Base-by-base conservation (phyloP, 2,113 vertebrate species). In the Phyllostomus discolor region DNA sequence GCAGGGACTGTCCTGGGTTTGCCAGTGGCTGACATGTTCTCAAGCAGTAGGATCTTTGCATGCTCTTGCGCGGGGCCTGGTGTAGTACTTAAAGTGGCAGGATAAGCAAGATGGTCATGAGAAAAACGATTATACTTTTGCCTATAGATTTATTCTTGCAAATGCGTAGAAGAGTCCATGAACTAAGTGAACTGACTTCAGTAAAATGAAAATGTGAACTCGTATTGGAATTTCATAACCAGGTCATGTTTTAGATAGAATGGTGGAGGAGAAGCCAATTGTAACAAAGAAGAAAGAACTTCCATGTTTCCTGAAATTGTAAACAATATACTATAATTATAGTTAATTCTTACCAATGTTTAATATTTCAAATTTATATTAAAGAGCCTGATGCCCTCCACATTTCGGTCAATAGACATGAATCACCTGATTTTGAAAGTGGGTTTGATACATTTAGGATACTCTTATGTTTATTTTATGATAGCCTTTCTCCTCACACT, bases 291-390 rank as follows among this genome's bases (percentile, higher is more conserved):
- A 76, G 38, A 78, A 67, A 69, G 41, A 82, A 88, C 12, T 72
- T 91, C 5, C 1, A 24, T 94, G n/a, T 95, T 94, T 90, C 50
- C 52, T 46, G 10, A 88, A 75, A 54, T 92, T 31, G 46, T 59
- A 26, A 64, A 43, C 70, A 93, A 50, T 52, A 28, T 72, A 43
- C 80, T 79, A 16, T 79, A 57, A 43, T 82, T 69, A 69, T 31
- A 59, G 59, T 84, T 83, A 70, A 75, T 98, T 97, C 93, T 96
- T 98, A 96, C 88, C 96, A 97, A 86, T 96, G 83, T 97, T 97
- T 98, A 93, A 84, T 96, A 95, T 96, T n/a, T 96, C 98, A 87
- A 57, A 90, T 97, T 94, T 95, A 97, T 96, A 96, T 96, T 97
- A 98, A 96, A 91, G 88, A 95, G 66, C 97, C 66, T 91, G 46